These are phyloP conservation scores for Melozone crissalis DNA, from an alignment of 2,113 vertebrate species.

Conservation along the genomic window DNA sequence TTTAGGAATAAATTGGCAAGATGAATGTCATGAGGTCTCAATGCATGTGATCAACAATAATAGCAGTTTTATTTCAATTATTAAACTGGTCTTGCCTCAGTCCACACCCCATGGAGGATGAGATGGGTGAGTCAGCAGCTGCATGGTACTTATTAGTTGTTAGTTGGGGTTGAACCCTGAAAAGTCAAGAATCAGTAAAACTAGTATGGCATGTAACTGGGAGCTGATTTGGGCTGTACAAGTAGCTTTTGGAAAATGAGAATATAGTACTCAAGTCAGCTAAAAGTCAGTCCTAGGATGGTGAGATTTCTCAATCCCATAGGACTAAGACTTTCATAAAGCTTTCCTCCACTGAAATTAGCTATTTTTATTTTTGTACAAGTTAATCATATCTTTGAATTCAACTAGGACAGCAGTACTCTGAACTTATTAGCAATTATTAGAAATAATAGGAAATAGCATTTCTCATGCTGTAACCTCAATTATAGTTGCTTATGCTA, in stretches of 20 bases:
- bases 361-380: slow-evolving; percentile 28
- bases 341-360: slow-evolving; percentile 18
- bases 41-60: not conserved
- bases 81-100: not conserved
- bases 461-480: not conserved
- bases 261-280: not conserved
- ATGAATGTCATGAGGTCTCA: not conserved
- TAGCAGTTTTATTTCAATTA: not conserved
- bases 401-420: slow-evolving; percentile 21
- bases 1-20: not conserved
- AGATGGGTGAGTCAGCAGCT: not conserved
- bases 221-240: not conserved
- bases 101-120: too few species aligned
- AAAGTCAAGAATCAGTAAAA: not conserved
- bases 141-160: not conserved
- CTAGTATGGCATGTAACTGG: not conserved
- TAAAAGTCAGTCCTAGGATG: not conserved
- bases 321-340: not conserved
- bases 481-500: not conserved
- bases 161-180: not conserved
- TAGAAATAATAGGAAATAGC: not conserved
- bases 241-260: not conserved
- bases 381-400: slow-evolving; percentile 35
- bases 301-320: not conserved
- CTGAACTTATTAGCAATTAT: slow-evolving; percentile 45